phyloP scores from a whole-genome alignment of 2,888 invertebrate species.

The Dinocampus coccinellae region DNA sequence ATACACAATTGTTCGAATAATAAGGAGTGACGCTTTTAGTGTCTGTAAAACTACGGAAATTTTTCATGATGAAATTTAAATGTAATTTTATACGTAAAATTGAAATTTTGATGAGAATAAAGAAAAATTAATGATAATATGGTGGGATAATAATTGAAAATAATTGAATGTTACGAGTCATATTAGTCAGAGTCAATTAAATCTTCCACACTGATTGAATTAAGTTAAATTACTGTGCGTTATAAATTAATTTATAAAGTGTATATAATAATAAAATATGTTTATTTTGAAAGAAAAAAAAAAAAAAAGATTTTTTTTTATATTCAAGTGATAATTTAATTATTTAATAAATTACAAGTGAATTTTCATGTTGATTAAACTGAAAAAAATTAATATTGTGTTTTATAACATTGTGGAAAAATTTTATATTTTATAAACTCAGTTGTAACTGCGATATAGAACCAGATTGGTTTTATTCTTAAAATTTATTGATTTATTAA shows the following conservation, averaged over 20 bases:
- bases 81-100: background rate
- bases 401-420: no score
- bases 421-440: no score
- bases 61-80: background rate
- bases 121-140: background rate
- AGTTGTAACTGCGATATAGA: no score
- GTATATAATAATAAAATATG: background rate
- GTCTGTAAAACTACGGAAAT: background rate
- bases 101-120: background rate
- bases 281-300: no score
- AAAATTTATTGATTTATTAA: background rate
- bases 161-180: constrained; percentile 4
- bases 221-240: constrained; percentile 1
- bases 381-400: no score
- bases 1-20: background rate
- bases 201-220: constrained; percentile 7
- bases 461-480: no score
- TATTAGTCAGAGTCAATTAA: constrained; percentile 3
- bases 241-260: background rate
- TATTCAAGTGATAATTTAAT: background rate
- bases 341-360: no score
- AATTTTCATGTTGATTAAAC: no score
- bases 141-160: background rate
- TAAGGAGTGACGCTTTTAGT: background rate
- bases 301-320: background rate